Percentiles rank a stretch among this genome's conserved stretches.
phyloP scores from a whole-genome alignment of 2,113 vertebrate genomes.

The Chaetops frenatus region DNA sequence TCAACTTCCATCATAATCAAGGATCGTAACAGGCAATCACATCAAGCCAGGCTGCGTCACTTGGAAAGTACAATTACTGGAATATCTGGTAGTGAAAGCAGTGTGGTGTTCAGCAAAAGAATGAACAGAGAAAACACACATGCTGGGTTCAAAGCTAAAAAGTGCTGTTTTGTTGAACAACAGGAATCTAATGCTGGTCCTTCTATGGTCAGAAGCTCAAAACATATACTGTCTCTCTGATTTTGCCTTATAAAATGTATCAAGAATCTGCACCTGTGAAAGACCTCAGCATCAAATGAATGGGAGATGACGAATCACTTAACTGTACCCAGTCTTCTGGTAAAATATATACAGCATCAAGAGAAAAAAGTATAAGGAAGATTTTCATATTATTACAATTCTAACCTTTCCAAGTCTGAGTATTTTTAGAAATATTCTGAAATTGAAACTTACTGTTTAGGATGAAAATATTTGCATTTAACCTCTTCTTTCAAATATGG shows the following conservation, averaged over 20 bases:
- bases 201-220: neutral
- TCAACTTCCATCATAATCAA: neutral
- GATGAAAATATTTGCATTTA: neutral
- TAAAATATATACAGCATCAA: neutral
- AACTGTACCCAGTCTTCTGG: neutral
- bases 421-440: neutral
- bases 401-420: neutral
- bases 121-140: neutral
- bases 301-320: neutral
- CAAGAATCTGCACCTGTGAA: neutral
- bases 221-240: neutral
- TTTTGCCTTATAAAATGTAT: neutral
- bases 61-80: neutral
- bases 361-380: neutral
- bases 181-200: neutral
- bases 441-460: neutral
- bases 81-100: slow-evolving; percentile 1
- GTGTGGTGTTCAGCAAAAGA: neutral
- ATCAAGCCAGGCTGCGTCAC: neutral
- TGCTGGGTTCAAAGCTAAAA: neutral
- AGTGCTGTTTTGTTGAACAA: neutral
- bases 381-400: neutral
- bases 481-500: neutral
- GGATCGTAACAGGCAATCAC: neutral
- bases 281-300: neutral